Evolutionary conservation across 2,797 vertebrate genomes (phyloP), one percentile per base, ranked within the genome.

Genomic region (Gambelia wislizenii): DNA sequence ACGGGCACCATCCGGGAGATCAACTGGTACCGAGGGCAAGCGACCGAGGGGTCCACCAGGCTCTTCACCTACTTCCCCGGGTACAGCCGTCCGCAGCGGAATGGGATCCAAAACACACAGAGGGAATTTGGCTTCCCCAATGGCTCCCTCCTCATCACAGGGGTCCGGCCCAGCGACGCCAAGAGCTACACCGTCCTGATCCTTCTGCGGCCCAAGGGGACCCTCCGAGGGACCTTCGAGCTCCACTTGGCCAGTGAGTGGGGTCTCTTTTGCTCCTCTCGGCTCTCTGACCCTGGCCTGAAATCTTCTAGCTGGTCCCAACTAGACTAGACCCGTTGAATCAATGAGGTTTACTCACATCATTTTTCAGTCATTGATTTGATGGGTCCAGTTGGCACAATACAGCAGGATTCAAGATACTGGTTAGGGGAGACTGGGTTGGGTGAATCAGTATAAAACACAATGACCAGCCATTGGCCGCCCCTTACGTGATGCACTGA

Each of bases 61-160:
- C 36, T 89, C 56, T 82, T 89, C 78, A 86, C 3, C 56, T 89
- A 86, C 78, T 89, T 82, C 47, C 84, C 84, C 0, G 47, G 78
- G 1, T 33, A 67, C 0, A 1, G 2, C 54, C 44, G 47, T 6
- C 84, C 78, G 0, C 89, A 89, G 14, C 56, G 78, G 1, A 86
- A 86, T 0, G 89, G 89, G n/a, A 56, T 54, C 20, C 84, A 76
- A 12, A 14, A 22, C 22, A 82, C 89, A 0, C 56, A 74, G 44
- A 39, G 89, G 16, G 84, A 89, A 44, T 44, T 56, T 3, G 89
- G 84, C 59, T 89, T 82, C 39, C 84, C 70, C 56, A 89, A 89
- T 1, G 89, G 89, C 3, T 89, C 89, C 3, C 30, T 89, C 1
- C 67, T 56, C 56, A 89, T 89, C 47, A 36, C 25, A 0, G 47